These are phyloP conservation scores for Scytalopus superciliaris DNA, from an alignment of 2,113 vertebrate species.

Conservation along the genomic window DNA sequence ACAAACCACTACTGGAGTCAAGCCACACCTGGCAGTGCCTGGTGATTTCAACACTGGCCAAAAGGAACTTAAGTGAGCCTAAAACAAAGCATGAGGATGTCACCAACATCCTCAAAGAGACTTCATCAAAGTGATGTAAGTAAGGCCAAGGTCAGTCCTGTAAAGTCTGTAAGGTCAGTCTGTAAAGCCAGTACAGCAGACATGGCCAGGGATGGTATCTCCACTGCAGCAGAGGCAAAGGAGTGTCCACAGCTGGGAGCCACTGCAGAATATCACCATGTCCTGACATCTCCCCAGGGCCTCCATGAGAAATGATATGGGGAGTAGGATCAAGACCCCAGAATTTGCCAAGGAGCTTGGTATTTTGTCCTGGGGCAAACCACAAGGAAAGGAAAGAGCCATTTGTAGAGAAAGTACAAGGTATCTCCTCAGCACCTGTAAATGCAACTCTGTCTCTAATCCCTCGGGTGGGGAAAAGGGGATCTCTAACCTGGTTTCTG, in stretches of 20 bases:
- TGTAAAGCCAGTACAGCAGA: neutral
- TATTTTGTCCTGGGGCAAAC: neutral
- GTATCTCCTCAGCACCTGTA: neutral
- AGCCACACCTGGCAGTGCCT: neutral
- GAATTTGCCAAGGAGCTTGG: neutral
- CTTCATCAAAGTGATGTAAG: neutral
- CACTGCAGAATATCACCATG: neutral
- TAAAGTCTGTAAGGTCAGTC: neutral
- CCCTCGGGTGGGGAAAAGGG: neutral
- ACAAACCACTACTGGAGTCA: neutral
- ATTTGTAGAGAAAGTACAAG: neutral
- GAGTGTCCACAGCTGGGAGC: fast-evolving
- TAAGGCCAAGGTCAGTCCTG: neutral
- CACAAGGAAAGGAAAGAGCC: neutral
- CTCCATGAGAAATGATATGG: neutral
- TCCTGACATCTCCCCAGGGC: neutral
- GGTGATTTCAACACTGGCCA: neutral
- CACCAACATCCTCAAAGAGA: neutral
- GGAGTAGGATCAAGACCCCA: neutral
- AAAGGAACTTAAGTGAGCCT: neutral
- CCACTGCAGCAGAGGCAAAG: neutral
- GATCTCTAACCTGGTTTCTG: neutral
- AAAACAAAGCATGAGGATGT: neutral
- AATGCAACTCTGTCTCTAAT: neutral
- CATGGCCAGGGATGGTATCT: neutral